Evolutionary conservation across 1,140 invertebrate species (phyloP), one percentile per base, ranked within the genome.

Genomic region (Aphelinus atriplicis): DNA sequence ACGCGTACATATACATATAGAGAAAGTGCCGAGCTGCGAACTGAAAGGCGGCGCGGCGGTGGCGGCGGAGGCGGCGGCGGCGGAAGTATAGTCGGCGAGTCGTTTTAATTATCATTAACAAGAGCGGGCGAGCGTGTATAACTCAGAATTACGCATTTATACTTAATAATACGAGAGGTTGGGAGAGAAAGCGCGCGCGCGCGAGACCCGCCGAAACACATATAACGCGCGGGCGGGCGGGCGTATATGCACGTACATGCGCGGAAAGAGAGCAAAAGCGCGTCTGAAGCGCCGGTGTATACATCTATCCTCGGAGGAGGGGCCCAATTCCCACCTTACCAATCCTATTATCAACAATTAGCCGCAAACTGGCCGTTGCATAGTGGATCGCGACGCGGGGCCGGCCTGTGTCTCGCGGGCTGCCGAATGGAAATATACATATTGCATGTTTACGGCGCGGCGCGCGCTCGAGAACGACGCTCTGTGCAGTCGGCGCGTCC

Each of bases 331-430:
- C 86, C 86, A 88, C 85, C 86, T 87, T 87, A 87, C 86, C 86
- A 87, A 87, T 88, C 85, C 86, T 86, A 88, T 87, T 87, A 88
- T 88, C 87, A 88, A 88, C 86, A 88, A 88, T 88, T 88, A 87
- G 85, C 84, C 86, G 82, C 85, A 87, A 88, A 87, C 86, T 87
- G 87, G 85, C 87, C 86, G 87, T 87, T 88, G 86, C 86, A 88
- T 88, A 86, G 26, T 85, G 83, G 85, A 87, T 86, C 85, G 84
- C 84, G 82, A 70, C 80, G 78, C 84, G 84, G 82, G 76, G 81
- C 78, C 79, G 78, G 58, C 3, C 83, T 85, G 82, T 86, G 85
- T 53, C 51, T 26, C 26, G 26, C 26, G 26, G 26, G 86, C 81
- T 80, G 80, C 81, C 84, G 84, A 88, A 87, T 88, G 86, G 86